Evolutionary conservation across 2,797 vertebrate genomes (phyloP).

Genomic region (Taeniopygia guttata): DNA sequence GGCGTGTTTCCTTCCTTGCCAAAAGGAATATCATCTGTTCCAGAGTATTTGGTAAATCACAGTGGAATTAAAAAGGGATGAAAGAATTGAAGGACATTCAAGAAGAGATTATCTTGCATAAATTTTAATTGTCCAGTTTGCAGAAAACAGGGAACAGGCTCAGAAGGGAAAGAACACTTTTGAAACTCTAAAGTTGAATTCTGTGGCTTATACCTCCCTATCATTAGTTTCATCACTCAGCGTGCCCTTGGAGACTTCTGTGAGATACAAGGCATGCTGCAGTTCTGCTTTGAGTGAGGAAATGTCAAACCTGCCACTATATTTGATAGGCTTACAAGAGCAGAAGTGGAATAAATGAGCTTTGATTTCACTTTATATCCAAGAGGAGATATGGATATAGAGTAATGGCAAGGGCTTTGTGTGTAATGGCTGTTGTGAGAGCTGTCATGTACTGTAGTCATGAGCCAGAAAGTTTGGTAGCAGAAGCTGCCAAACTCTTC

Average conservation of each 20-base stretch:
- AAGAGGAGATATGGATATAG: slow-evolving; percentile 7
- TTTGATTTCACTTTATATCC: slow-evolving; percentile 41
- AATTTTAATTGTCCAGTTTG: not conserved
- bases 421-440: not conserved
- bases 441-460: not conserved
- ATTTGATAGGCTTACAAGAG: slow-evolving; percentile 40
- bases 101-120: not conserved
- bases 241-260: slow-evolving; percentile 10
- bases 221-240: not conserved
- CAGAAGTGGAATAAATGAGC: slow-evolving; percentile 17
- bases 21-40: not conserved
- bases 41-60: not conserved
- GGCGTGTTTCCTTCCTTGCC: not conserved
- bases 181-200: not conserved
- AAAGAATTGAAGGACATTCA: not conserved
- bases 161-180: not conserved
- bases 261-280: not conserved
- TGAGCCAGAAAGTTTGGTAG: slow-evolving; percentile 4
- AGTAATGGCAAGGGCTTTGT: slow-evolving; percentile 25
- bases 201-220: not conserved
- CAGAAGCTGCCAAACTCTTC: not conserved
- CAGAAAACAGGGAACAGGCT: not conserved
- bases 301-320: slow-evolving; percentile 49
- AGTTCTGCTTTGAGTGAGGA: not conserved
- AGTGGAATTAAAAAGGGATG: not conserved